Conservation (phyloP, 2,797 vertebrate species). For the Spizella passerina region DNA sequence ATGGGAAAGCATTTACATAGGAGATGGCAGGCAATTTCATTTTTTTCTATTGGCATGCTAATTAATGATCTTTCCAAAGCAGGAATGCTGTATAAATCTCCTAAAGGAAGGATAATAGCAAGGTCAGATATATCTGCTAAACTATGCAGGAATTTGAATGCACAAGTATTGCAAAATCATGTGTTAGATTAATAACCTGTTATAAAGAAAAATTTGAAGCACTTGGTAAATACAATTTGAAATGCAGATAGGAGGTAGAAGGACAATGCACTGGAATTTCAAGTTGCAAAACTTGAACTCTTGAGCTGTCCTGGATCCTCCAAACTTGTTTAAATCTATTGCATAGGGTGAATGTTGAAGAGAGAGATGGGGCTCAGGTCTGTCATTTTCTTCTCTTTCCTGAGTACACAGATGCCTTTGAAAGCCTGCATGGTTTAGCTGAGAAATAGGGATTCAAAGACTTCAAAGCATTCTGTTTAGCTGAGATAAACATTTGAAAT, state of each 20-base stretch:
- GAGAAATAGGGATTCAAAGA: background rate
- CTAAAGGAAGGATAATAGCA: constrained; percentile 58
- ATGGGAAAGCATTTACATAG: constrained; percentile 62
- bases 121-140: background rate
- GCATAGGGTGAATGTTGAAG: background rate
- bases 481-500: constrained; percentile 29
- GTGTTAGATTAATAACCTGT: constrained; percentile 38
- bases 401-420: background rate
- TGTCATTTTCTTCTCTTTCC: background rate
- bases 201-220: background rate
- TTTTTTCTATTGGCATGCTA: constrained; percentile 65
- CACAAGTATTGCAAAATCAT: constrained; percentile 26
- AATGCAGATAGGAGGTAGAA: constrained; percentile 4
- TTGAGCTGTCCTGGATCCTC: background rate
- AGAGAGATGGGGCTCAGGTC: background rate
- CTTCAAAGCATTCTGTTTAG: constrained; percentile 28
- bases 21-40: constrained; percentile 53
- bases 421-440: background rate
- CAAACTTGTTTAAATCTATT: background rate
- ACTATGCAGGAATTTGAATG: background rate
- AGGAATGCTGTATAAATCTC: constrained; percentile 62
- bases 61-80: constrained; percentile 64
- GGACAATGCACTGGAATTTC: background rate
- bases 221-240: constrained; percentile 23
- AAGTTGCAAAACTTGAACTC: constrained; percentile 13